phyloP scores from a whole-genome alignment of 92 coral and sea anemone species.

The Anthopleura xanthogrammica region DNA sequence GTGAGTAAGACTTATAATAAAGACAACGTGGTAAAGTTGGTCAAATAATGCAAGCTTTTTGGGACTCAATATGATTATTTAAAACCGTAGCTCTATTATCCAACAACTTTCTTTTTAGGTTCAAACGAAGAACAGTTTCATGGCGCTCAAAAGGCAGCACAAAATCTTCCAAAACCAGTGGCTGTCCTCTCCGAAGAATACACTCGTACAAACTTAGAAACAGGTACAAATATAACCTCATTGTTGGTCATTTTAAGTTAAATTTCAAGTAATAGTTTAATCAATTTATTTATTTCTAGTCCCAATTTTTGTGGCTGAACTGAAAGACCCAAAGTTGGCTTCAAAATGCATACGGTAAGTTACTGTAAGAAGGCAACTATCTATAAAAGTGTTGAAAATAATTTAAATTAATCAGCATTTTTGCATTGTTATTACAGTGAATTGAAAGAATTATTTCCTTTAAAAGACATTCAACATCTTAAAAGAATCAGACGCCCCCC shows the following conservation, averaged over 20 bases:
- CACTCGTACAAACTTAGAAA: constrained; percentile 58
- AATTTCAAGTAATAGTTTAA: background rate
- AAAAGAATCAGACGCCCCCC: constrained; percentile 52
- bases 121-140: background rate
- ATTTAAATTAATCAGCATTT: background rate
- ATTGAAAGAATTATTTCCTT: constrained; percentile 51
- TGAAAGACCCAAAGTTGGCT: constrained; percentile 68
- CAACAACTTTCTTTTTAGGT: background rate
- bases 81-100: too few relatives aligned
- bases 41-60: too few relatives aligned
- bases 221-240: constrained; percentile 49
- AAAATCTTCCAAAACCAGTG: constrained; percentile 28
- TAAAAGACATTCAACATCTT: constrained; percentile 66
- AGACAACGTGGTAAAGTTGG: background rate
- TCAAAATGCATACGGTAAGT: constrained; percentile 74
- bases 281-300: constrained; percentile 37
- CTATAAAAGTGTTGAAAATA: background rate
- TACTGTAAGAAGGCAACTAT: background rate
- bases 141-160: background rate
- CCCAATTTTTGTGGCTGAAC: constrained; percentile 62
- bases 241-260: background rate
- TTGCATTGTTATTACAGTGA: constrained; percentile 38
- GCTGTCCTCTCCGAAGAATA: constrained; percentile 81
- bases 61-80: too few relatives aligned
- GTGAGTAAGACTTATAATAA: background rate